phyloP scores from a whole-genome alignment of 2,113 vertebrate genomes.

The Heteronetta atricapilla region DNA sequence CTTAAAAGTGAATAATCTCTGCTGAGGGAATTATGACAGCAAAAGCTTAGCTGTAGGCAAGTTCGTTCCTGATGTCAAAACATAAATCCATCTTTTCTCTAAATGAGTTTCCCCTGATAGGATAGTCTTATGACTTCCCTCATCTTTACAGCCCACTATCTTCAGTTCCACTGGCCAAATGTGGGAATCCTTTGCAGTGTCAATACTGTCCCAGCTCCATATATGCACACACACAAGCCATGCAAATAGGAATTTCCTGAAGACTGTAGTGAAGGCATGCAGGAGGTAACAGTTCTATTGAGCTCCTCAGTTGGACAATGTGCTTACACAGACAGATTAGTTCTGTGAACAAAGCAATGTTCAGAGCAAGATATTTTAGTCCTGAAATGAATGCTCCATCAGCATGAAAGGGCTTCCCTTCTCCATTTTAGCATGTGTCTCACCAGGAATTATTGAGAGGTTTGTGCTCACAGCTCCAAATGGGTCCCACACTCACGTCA shows the following conservation, averaged over 20 bases:
- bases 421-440: accelerated
- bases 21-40: not conserved
- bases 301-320: not conserved
- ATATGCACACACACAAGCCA: not conserved
- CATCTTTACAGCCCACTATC: not conserved
- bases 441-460: not conserved
- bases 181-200: not conserved
- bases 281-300: not conserved
- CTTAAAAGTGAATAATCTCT: not conserved
- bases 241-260: not conserved
- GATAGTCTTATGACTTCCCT: not conserved
- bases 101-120: not conserved
- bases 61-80: not conserved
- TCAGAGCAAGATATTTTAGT: not conserved
- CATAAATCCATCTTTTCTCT: not conserved
- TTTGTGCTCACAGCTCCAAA: not conserved
- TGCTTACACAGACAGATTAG: not conserved
- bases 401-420: not conserved
- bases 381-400: not conserved
- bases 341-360: not conserved
- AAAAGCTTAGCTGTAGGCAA: not conserved
- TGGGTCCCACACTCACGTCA: not conserved
- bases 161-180: not conserved
- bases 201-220: not conserved
- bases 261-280: accelerated